phyloP scores from a whole-genome alignment of 2,113 vertebrate genomes.

The Pagrus major region DNA sequence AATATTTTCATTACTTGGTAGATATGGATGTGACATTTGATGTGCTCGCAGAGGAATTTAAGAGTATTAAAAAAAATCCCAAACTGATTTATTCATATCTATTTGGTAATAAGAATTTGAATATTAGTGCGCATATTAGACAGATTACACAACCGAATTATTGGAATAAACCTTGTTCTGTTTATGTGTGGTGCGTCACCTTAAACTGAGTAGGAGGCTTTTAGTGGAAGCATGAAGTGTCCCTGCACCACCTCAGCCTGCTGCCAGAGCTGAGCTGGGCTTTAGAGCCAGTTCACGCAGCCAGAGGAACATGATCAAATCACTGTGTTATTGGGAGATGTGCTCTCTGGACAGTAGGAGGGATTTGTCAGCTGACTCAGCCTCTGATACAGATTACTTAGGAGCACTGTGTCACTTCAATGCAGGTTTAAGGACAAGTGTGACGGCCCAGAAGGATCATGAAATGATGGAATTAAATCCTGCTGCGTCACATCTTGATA shows the following conservation, averaged over 20 bases:
- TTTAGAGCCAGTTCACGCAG: conserved; percentile 24
- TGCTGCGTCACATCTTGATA: background rate
- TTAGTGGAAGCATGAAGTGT: conserved; percentile 30
- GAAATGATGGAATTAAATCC: conserved; percentile 32
- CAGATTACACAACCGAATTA: background rate
- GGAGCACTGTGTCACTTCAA: conserved; percentile 44
- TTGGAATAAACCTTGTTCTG: background rate
- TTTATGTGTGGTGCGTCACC: background rate
- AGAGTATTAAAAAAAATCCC: no score
- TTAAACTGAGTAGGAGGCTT: conserved; percentile 22
- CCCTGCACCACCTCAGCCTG: conserved; percentile 20
- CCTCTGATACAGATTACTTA: conserved; percentile 63
- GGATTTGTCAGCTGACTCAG: conserved; percentile 68
- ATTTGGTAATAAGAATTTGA: background rate
- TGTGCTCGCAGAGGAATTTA: no score
- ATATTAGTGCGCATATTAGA: background rate
- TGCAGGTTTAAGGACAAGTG: conserved; percentile 56
- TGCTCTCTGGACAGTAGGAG: conserved; percentile 33
- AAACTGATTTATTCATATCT: background rate
- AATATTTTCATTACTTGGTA: no score
- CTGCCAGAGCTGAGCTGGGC: conserved; percentile 11
- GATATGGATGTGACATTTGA: background rate
- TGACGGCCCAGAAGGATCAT: conserved; percentile 29
- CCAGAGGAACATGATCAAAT: conserved; percentile 40
- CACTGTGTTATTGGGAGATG: conserved; percentile 51